Evolutionary conservation across 2,888 invertebrate species (phyloP), one percentile per base, ranked within the genome.

Genomic region (Timandra comae): DNA sequence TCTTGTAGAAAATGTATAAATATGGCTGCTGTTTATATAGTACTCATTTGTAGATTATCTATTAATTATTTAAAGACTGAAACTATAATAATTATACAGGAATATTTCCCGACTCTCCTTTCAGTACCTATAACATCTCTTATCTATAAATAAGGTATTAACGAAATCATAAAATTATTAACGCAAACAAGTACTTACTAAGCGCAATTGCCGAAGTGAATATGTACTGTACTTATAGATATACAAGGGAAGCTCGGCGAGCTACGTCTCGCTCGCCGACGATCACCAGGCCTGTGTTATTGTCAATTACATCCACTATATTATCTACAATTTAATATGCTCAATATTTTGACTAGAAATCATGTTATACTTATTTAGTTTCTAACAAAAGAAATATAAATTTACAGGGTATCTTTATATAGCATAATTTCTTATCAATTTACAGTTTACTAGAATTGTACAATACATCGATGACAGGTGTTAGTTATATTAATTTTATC

Each of bases 341-440:
- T 85, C 79, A 80, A 84, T 82, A 81, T 78, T 82, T 82, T 86
- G 86, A 86, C 86, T 86, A 86, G 86, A 86, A 85, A 82, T 80
- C 84, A 79, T 84, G 78, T 80, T 80, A 75, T 75, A 78, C 70
- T 76, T 72, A 76, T 77, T 79, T 46, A 80, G 63, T 73, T 69
- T 78, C 76, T 79, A 82, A 80, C 71, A 80, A 80, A 80, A 81
- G 78, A 74, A 75, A 77, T 66, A 67, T 70, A 41, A 72, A 76
- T 82, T 73, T 84, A 84, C 82, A 84, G 59, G 61, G 33, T 46
- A 36, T 49, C 7, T 20, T 29, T 75, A 78, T 80, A 81, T 79
- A 79, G 73, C 77, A 78, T 72, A 71, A 74, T 75, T 77, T 77
- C 71, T 72, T 76, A 76, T 75, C 65, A 78, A 63, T 81, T 78